These are phyloP conservation scores for Seriola quinqueradiata DNA, from an alignment of 2,113 vertebrate genomes.

Conservation along the genomic window DNA sequence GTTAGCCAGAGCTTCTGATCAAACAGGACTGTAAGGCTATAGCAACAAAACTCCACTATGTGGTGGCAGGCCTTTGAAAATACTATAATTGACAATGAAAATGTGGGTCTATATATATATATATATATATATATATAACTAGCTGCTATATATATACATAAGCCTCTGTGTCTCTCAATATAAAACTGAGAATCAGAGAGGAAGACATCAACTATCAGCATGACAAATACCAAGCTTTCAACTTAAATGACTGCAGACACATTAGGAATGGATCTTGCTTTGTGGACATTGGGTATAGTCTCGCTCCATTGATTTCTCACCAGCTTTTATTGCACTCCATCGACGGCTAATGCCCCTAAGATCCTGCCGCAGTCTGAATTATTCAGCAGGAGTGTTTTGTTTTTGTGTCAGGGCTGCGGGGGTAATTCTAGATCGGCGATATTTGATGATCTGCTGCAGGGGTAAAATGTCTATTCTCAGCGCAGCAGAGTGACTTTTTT, in stretches of 20 bases:
- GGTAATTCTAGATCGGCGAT: constrained; percentile 80
- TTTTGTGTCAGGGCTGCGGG: constrained; percentile 78
- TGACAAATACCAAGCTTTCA: constrained; percentile 62
- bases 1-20: neutral
- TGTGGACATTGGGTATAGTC: constrained; percentile 80
- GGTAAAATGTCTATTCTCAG: constrained; percentile 73
- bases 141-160: neutral
- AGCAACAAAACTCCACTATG: too few relatives aligned
- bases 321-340: constrained; percentile 82
- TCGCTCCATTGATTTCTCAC: constrained; percentile 82
- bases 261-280: constrained; percentile 77
- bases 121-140: neutral
- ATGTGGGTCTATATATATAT: neutral
- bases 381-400: constrained; percentile 84
- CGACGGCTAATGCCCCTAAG: constrained; percentile 76
- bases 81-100: too few relatives aligned
- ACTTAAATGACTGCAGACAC: constrained; percentile 77
- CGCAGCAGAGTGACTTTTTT: constrained; percentile 57
- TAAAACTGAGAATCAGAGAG: constrained; percentile 38
- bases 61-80: too few relatives aligned
- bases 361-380: constrained; percentile 82
- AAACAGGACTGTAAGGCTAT: too few relatives aligned
- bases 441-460: constrained; percentile 77
- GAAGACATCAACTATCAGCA: constrained; percentile 64
- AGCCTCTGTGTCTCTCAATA: neutral